Percentiles rank a stretch among this genome's conserved stretches.
These are phyloP conservation scores for Lasioglossum morio DNA, from an alignment of 2,888 invertebrate genomes.

Conservation along the genomic window DNA sequence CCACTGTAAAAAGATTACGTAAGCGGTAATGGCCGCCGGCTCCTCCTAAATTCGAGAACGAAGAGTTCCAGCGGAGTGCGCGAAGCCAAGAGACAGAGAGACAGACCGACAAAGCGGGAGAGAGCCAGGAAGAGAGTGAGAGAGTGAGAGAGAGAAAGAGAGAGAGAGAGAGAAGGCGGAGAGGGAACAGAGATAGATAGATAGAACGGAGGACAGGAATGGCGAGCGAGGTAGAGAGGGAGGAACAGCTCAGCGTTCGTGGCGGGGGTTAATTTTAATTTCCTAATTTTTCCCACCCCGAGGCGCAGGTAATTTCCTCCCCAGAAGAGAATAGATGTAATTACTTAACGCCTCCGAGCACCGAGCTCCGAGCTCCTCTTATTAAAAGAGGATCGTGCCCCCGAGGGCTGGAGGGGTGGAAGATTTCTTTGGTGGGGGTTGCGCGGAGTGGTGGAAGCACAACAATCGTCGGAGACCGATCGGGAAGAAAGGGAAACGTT, in stretches of 20 bases:
- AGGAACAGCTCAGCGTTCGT: constrained; percentile 25
- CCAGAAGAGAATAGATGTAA: constrained; percentile 84
- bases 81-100: constrained; percentile 44
- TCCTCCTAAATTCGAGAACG: constrained; percentile 77
- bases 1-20: constrained; percentile 76
- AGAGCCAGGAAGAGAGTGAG: constrained; percentile 33
- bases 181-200: neutral
- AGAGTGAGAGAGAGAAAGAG: constrained; percentile 22
- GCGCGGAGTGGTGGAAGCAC: constrained; percentile 52
- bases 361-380: constrained; percentile 76
- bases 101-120: constrained; percentile 36
- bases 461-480: constrained; percentile 58
- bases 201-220: constrained; percentile 11
- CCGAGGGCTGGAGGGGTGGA: constrained; percentile 75
- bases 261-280: constrained; percentile 84
- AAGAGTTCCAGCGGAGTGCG: constrained; percentile 71
- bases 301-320: constrained; percentile 81
- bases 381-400: constrained; percentile 84
- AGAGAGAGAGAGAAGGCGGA: constrained; percentile 16
- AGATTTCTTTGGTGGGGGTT: constrained; percentile 74
- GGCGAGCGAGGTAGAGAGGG: constrained; percentile 27
- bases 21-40: constrained; percentile 77
- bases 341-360: constrained; percentile 84
- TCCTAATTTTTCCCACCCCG: constrained; percentile 83
- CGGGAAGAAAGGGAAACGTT: constrained; percentile 60